Base-by-base conservation (phyloP, 2,113 vertebrate genomes). In the Pardalotus punctatus region DNA sequence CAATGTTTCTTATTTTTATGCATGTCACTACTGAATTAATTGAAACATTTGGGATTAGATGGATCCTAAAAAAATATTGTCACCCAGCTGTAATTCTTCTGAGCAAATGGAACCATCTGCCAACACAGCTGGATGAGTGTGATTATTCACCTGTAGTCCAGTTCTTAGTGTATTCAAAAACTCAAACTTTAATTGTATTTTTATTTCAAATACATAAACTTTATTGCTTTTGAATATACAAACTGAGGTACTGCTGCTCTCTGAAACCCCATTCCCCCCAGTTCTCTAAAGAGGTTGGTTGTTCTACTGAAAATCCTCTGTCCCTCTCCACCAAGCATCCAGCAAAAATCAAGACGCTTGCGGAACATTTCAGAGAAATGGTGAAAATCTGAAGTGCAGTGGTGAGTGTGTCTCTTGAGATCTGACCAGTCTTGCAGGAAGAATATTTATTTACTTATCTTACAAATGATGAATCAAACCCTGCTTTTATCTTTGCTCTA, bases 191-290 rank as follows among this genome's bases (percentile, higher is more conserved):
- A 61, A 28, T 56, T 51, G 6, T 23, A 14, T 73, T 70, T 36
- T 54, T 35, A 40, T 71, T 78, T 83, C n/a, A 13, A 60, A 51
- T 76, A 38, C 14, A 42, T 42, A 45, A 82, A 61, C 0, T 21
- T 40, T 2, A 25, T 73, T 80, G 9, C 6, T 65, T 91, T 72
- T 83, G 28, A 58, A n/a, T 67, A 35, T 5, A 60, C 23, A 81
- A 83, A 66, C 5, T 23, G 28, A 23, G 25, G 17, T 19, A 28
- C 4, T 17, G 7, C 5, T 80, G 5, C 20, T 47, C 14, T 61
- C 45, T 61, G 40, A 76, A 87, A 40, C 2, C 1, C 10, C 11
- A 10, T 57, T 57, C 1, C 3, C 11, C 1, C 2, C 20, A 29
- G 8, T 21, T 84, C 16, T 17, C 12, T 35, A 8, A 45, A 74